Evolutionary conservation across 2,888 invertebrate species (phyloP).

Genomic region (Polymixis lichenea): DNA sequence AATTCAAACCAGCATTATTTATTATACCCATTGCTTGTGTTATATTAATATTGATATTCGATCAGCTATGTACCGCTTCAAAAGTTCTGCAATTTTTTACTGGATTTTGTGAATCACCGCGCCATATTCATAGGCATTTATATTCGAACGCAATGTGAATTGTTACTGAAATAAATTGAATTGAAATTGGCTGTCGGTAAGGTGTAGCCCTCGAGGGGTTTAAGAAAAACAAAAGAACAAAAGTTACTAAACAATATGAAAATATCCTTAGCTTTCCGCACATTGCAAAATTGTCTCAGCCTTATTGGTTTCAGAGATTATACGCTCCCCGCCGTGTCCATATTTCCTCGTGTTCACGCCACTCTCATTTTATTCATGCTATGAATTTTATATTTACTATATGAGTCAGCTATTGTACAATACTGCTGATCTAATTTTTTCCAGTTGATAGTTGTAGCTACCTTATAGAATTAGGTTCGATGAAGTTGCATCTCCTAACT

Average conservation of each 20-base stretch:
- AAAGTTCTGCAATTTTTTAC: constrained; percentile 1
- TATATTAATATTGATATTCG: constrained; percentile 16
- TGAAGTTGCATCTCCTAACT: not conserved
- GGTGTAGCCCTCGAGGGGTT: constrained; percentile 10
- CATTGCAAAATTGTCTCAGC: constrained; percentile 44
- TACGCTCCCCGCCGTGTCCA: constrained; percentile 26
- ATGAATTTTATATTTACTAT: constrained; percentile 49
- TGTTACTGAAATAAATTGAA: too few relatives aligned
- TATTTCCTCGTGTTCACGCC: constrained; percentile 34
- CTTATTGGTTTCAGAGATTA: constrained; percentile 47
- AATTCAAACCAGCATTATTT: constrained; percentile 34
- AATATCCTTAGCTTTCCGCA: constrained; percentile 35
- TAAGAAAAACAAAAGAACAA: constrained; percentile 33
- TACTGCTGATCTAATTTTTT: constrained; percentile 4
- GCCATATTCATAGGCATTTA: constrained; percentile 14
- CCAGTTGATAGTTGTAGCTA: constrained; percentile 1
- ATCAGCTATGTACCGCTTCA: constrained; percentile 10
- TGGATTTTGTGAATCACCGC: constrained; percentile 7
- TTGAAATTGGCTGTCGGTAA: constrained; percentile 17
- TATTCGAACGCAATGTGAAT: too few relatives aligned
- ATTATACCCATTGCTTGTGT: constrained; percentile 22
- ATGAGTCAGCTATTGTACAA: constrained; percentile 12
- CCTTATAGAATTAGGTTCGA: too few relatives aligned
- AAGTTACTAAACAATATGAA: constrained; percentile 45
- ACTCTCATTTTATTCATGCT: constrained; percentile 32